Evolutionary conservation across 1,140 invertebrate species (phyloP), one percentile per base, ranked within the genome.

Genomic region (Coenobita brevimanus): DNA sequence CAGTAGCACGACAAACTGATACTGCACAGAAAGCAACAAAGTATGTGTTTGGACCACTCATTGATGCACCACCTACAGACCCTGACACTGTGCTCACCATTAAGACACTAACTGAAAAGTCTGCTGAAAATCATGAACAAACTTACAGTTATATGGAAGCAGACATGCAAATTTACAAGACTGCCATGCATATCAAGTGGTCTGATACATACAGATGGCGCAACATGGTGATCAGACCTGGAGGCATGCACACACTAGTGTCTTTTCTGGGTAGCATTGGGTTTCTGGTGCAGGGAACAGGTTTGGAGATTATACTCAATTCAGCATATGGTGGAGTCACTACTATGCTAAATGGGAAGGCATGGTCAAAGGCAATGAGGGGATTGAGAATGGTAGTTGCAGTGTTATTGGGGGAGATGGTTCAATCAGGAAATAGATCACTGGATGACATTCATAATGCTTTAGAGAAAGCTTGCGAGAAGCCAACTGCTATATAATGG

Each of bases 401-500:
- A 13, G 54, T 57, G 13, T 10, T 57, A 57, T 57, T 57, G n/a
- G 54, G n/a, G n/a, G 13, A 57, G 10, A 57, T n/a, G 10, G n/a
- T 57, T 57, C 13, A 10, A n/a, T 10, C 13, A n/a, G 54, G 54
- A n/a, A 57, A 57, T 13, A 13, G 10, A 13, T 13, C 54, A 10
- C n/a, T 57, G n/a, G 54, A 57, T n/a, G 54, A 57, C 13, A 10
- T 57, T 57, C 10, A 57, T 10, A 57, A 57, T 13, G 13, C 13
- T 57, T 57, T 57, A 57, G 54, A 57, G 54, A 57, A 57, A 57
- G 54, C 54, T 13, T 13, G 54, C 10, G 54, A 57, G n/a, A 10
- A 13, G 54, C 54, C 54, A 57, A 57, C 54, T 13, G 54, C 10
- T 57, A 10, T 10, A 10, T 89, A 89, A 86, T 90, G 46, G 60